Percentiles rank a stretch among this genome's conserved stretches.
These are phyloP conservation scores for Synanthedon formicaeformis DNA, from an alignment of 2,888 invertebrate species.

Conservation along the genomic window DNA sequence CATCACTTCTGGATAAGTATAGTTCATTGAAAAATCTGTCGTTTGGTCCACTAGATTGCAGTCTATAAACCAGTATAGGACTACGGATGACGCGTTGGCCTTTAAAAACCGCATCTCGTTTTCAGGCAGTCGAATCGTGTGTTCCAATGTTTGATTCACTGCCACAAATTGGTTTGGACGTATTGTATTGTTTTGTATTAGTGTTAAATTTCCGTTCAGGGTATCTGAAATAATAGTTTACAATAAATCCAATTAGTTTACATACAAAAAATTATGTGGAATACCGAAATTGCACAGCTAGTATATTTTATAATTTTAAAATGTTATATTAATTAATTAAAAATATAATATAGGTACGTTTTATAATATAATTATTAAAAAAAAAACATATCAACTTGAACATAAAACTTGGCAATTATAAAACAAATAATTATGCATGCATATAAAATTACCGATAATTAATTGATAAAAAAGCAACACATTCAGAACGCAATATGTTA, in stretches of 20 bases:
- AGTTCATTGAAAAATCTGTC: constrained; percentile 69
- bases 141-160: constrained; percentile 68
- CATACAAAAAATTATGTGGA: no score
- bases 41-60: constrained; percentile 77
- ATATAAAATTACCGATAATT: constrained; percentile 4
- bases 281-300: no score
- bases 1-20: constrained; percentile 74
- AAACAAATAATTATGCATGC: no score
- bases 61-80: constrained; percentile 85
- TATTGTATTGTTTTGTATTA: constrained; percentile 74
- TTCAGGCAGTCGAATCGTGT: constrained; percentile 68
- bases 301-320: no score
- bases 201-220: constrained; percentile 75
- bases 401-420: no score
- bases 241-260: no score
- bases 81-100: constrained; percentile 53
- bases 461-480: not conserved
- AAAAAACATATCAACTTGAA: no score
- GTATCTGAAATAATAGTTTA: constrained; percentile 55
- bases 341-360: no score
- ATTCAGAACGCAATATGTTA: not conserved
- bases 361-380: no score
- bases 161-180: constrained; percentile 73
- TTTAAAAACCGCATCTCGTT: constrained; percentile 73
- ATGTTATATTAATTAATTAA: no score